Base-by-base conservation (phyloP, 2,888 invertebrate species). In the Acrobasis repandana region DNA sequence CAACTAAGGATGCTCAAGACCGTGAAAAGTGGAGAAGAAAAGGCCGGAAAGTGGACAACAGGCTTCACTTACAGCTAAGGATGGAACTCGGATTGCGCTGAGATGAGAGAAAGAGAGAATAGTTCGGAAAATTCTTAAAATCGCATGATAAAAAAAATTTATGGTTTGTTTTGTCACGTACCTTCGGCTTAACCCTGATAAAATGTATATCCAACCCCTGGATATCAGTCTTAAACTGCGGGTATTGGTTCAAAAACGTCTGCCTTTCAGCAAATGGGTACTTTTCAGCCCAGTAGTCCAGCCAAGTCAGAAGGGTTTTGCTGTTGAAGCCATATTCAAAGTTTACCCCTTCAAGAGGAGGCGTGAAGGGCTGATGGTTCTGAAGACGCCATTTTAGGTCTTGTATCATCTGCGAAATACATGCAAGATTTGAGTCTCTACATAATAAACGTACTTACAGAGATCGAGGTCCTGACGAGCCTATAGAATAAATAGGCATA, bases 251-350 rank as follows among this genome's bases (percentile, higher is more conserved):
- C 8, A 98, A 84, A 66, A 93, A 92, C 10, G 82, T 80, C 79
- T 96, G 95, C 8, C 96, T 92, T 65, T 94, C 93, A 33, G 74
- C 83, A 64, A 93, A 85, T 70, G 96, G 93, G 79, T 96, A 98
- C 38, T 94, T 92, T 1, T 94, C 93, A 1, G 92, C 93, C 98
- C 98, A 98, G 83, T 97, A 96, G 10, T 94, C 90, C 1, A 96
- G 74, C 71, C 97, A 93, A 51, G 91, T 86, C 52, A 93, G 86
- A 16, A 97, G 78, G 61, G 94, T 93, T 1, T 94, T 93, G 0
- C 94, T 89, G 76, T 97, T 96, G 79, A 98, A 95, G 0, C 98
- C 98, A 77, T 97, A 98, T 68, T 95, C 93, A 82, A 97, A 97
- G 1, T 90, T 94, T 0, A 93, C 88, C 15, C 93, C 95, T 83